phyloP scores from a whole-genome alignment of 1,140 invertebrate species.

The Carcinoscorpius rotundicauda region DNA sequence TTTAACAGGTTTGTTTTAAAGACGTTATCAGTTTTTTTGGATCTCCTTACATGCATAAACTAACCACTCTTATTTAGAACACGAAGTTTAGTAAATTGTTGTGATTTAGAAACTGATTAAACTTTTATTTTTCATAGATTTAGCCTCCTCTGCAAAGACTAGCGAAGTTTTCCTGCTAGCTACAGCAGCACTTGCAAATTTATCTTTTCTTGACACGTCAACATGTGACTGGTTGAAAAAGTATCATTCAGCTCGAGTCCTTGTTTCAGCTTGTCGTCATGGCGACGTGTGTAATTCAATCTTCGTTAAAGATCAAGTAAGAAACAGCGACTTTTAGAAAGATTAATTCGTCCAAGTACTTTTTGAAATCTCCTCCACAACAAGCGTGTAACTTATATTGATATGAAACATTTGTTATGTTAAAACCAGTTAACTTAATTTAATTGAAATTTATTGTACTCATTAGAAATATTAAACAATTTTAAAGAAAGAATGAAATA shows the following conservation, averaged over 20 bases:
- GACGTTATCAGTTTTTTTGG: background rate
- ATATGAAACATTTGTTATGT: too few relatives aligned
- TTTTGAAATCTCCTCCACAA: too few relatives aligned
- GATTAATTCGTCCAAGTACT: too few relatives aligned
- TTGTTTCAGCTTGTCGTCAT: slow-evolving; percentile 30
- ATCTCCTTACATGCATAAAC: slow-evolving; percentile 1
- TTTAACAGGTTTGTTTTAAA: background rate
- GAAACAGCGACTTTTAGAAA: background rate
- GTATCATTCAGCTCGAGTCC: slow-evolving; percentile 31
- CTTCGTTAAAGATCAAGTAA: slow-evolving; percentile 62
- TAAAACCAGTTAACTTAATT: too few relatives aligned
- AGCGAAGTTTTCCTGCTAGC: slow-evolving; percentile 65
- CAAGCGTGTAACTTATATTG: too few relatives aligned
- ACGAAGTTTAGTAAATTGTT: too few relatives aligned
- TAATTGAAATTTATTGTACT: too few relatives aligned
- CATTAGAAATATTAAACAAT: too few relatives aligned
- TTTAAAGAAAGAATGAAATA: too few relatives aligned
- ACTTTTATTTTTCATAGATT: slow-evolving; percentile 29
- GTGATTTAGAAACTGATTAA: slow-evolving; percentile 1
- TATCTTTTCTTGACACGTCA: slow-evolving; percentile 62
- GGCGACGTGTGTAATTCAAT: slow-evolving; percentile 26
- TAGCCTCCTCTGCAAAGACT: slow-evolving; percentile 50
- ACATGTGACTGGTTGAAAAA: slow-evolving; percentile 44
- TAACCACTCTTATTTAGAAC: background rate
- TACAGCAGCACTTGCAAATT: slow-evolving; percentile 69